Evolutionary conservation across 2,888 invertebrate genomes (phyloP), one percentile per base, ranked within the genome.

Genomic region (Hoplodrina blanda): DNA sequence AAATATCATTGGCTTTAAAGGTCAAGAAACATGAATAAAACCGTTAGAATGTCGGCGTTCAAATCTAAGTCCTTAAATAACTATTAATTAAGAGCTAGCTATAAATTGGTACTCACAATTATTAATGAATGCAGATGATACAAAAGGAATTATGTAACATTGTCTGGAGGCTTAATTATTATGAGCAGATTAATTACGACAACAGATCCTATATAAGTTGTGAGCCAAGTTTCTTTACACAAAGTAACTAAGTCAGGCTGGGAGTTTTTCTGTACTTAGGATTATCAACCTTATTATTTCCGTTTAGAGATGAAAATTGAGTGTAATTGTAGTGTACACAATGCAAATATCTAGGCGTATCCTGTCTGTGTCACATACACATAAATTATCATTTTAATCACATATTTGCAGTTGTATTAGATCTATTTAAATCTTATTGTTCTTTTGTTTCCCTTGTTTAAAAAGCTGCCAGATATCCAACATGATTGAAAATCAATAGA

Each of bases 301-400:
- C n/a, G 1, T 0, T 46, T 81, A 83, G 68, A 62, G 75, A 55
- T 62, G 44, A 69, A 62, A 72, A 70, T 81, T 33, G 63, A 20
- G n/a, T 81, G 55, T 19, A 10, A 50, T 46, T 50, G 33, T 30
- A 57, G 37, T 61, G 66, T 65, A 78, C 81, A 85, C 83, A 85
- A 85, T 85, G 86, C 82, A 82, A 87, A 88, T 89, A 84, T 76
- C 83, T 85, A 76, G 68, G 74, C 77, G 69, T 83, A 86, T 84
- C 85, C 88, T 85, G 86, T 84, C 87, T 85, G 85, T 82, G 83
- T 78, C 79, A 82, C 71, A 78, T 69, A 76, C 87, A 88, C 87
- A 92, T 92, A 90, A 88, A 93, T 93, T 93, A 93, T 90, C 91
- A 91, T 91, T 88, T 86, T 88, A 90, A 91, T 89, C 79, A 85